Evolutionary conservation across 2,797 vertebrate genomes (phyloP), one percentile per base, ranked within the genome.

Genomic region (Malurus splendens): DNA sequence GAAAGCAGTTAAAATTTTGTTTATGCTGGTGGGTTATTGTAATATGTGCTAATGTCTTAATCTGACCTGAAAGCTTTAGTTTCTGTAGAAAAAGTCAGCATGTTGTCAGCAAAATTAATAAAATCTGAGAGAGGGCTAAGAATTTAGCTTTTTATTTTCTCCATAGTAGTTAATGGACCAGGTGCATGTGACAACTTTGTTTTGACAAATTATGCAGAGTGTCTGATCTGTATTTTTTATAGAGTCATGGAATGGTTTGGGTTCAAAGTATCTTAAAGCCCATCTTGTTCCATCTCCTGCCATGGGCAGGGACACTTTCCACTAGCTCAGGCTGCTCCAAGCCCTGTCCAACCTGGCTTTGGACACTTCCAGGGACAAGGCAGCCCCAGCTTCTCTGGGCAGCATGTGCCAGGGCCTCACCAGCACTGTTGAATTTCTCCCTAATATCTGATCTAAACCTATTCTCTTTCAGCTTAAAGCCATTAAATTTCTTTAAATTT

Each of bases 311-410:
- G 28, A 30, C 9, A 25, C 12, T 6, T 70, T 12, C 38, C 32
- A 30, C 15, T 33, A 4, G 5, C 14, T 12, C 70, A 56, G 24
- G 6, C 7, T 22, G 8, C 14, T 75, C 18, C 38, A 57, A 27
- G 8, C 4, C 12, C 55, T 0, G 0, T 33, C 28, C 44, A 51
- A 0, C 20, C 14, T 27, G 17, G 55, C 14, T 62, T 39, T 16
- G 56, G 8, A 27, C 56, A 8, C 4, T 62, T 12, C 12, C 32
- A 75, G 39, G 71, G 30, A 14, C n/a, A 18, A 0, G 12, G 25
- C 44, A 62, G 19, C 32, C 38, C 51, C 44, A 78, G 12, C 25
- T 57, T 19, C 28, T 75, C 18, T 39, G 62, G 36, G 10, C 19
- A 62, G 0, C 8, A 14, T 33, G 1, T 75, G 32, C 30, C 50